Base-by-base conservation (phyloP, 2,888 invertebrate genomes). In the Gisinianus flammeolus region DNA sequence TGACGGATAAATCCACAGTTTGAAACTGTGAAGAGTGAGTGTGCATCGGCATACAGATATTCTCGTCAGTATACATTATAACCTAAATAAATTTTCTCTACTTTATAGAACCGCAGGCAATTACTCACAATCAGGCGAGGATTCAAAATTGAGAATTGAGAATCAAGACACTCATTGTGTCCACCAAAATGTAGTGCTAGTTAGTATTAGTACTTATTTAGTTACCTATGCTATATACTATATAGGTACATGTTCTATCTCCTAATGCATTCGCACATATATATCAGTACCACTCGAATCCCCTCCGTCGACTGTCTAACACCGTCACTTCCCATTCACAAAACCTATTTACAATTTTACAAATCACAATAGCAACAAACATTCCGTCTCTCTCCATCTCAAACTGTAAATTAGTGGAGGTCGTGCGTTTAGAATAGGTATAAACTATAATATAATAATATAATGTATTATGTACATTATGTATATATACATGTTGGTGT, bases 291-390 rank as follows among this genome's bases (percentile, higher is more conserved):
- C 16, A 44, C 6, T 10, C 16, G 44, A 10, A 16, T 54, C 54
- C 54, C n/a, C 4, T 19, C 16, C 54, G n/a, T 54, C n/a, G 54
- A 54, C 54, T n/a, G n/a, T n/a, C 6, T 10, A 54, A 54, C 6
- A n/a, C 54, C 19, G n/a, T n/a, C n/a, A n/a, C n/a, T n/a, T n/a
- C n/a, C n/a, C n/a, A n/a, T n/a, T n/a, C n/a, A n/a, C n/a, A n/a
- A n/a, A 4, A 3, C 54, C 16, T 54, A 54, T 54, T 54, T 54
- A 54, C 54, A 54, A 54, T 54, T 54, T 54, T 54, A 54, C 54
- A n/a, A 54, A 54, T 54, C 54, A 54, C 54, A 54, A 54, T 54
- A 19, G 54, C n/a, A n/a, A 54, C 54, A 54, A n/a, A 54, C n/a
- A 54, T 54, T 54, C 54, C 54, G n/a, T 54, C 54, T 54, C 54